Evolutionary conservation across 2,113 vertebrate genomes (phyloP), one percentile per base, ranked within the genome.

Genomic region (Forbesichthys agassizii): DNA sequence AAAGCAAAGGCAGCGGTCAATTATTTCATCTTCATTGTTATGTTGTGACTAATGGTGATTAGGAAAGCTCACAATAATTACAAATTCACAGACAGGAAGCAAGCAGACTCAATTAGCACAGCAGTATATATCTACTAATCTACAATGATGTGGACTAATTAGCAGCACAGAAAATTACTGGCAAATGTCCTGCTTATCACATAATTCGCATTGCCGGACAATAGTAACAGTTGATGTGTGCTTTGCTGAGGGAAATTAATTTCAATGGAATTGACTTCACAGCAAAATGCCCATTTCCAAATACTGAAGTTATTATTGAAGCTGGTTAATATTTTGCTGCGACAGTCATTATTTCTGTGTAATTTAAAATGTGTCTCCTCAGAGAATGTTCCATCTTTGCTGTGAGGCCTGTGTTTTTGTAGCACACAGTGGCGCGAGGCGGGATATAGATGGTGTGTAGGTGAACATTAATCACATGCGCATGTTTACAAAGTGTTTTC

Each of bases 381-480:
- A 48, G 65, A 64, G 52, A 72, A 73, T 33, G 69, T 46, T 87
- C 18, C 70, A 82, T 87, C 79, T 84, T 79, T 9, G 33, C 36
- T 16, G 56, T 61, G 61, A 74, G 75, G 71, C 61, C 67, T 77
- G 67, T 57, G 36, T 71, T 66, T 75, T 55, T 77, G 63, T 55
- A 67, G 72, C 70, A 66, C 61, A 54, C 83, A 58, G 67, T 4
- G 3, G 64, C 46, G 14, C 75, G 57, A 78, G 74, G 78, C 80
- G 75, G 66, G 70, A 90, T 74, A 68, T 75, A 87, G 4, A 8
- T 85, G 82, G 69, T 72, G 60, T 77, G 74, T 77, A 62, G 64
- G 53, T 59, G 48, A 64, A 72, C 86, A 89, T 89, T 82, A 81
- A 87, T 90, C 83, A 87, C 76, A 84, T 84, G 82, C 79, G 83